These are phyloP conservation scores for Erethizon dorsatum DNA, from an alignment of 2,797 vertebrate species.

Conservation along the genomic window DNA sequence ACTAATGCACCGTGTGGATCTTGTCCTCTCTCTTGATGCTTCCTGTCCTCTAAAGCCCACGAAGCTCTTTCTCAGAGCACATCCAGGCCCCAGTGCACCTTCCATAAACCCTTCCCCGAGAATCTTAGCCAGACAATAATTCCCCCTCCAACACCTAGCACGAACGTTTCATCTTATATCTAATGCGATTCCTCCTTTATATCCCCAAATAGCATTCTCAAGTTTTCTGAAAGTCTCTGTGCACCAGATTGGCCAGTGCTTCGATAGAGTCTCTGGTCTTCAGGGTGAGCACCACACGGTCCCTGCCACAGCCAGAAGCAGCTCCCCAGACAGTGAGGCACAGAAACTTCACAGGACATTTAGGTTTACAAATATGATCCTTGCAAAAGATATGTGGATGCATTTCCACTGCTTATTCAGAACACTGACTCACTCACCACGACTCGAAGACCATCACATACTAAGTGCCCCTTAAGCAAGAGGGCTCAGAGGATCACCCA, in stretches of 20 bases:
- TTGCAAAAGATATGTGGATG: neutral
- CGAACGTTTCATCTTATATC: too few relatives aligned
- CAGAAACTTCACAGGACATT: neutral
- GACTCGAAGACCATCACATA: neutral
- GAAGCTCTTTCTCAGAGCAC: neutral
- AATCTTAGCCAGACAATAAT: neutral
- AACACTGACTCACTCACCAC: neutral
- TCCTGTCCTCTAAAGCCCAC: neutral
- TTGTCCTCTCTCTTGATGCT: neutral
- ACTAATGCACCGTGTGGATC: rapidly evolving
- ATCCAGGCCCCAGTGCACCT: neutral
- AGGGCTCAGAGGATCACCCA: neutral
- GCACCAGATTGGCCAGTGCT: neutral
- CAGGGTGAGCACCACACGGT: neutral
- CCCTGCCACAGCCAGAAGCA: neutral
- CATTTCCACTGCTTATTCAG: neutral
- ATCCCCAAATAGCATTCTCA: neutral
- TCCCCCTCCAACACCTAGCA: neutral
- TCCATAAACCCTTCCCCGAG: neutral
- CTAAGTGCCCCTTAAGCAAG: neutral
- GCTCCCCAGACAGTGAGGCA: neutral
- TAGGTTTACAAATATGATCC: neutral
- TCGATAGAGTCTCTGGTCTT: neutral
- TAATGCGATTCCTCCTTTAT: neutral
- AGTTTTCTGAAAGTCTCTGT: neutral